Conservation (phyloP, 2,888 invertebrate species). For the Oligia fasciuncula region DNA sequence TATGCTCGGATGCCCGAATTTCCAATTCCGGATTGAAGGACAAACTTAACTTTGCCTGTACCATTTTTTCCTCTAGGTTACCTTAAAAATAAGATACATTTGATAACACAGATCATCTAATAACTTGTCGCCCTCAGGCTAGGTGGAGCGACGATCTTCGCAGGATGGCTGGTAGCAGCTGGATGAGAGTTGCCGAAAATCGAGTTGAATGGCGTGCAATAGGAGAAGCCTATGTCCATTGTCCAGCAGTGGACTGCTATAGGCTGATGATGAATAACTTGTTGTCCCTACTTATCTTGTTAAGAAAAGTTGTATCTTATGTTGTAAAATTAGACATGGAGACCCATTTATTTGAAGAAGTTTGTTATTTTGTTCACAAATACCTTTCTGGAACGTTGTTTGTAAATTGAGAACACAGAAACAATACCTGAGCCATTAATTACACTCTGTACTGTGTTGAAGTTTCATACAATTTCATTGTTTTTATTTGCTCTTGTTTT, state of each 20-base stretch:
- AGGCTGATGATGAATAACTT: background rate
- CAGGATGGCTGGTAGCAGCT: too few relatives aligned
- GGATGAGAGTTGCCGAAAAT: too few relatives aligned
- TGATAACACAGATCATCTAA: too few relatives aligned
- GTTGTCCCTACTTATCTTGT: background rate
- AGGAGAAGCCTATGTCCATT: too few relatives aligned
- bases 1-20: background rate
- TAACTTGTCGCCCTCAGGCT: too few relatives aligned
- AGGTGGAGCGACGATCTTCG: too few relatives aligned
- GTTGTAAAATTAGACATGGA: background rate
- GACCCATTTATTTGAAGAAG: background rate
- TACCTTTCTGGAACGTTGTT: conserved; percentile 4
- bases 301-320: background rate
- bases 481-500: conserved; percentile 31
- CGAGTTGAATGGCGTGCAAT: too few relatives aligned
- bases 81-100: too few relatives aligned
- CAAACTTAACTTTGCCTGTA: background rate
- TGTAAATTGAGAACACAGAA: conserved; percentile 28
- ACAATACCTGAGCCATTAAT: conserved; percentile 39
- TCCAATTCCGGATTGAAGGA: background rate
- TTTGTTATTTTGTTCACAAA: conserved; percentile 19
- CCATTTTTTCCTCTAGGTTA: too few relatives aligned
- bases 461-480: conserved; percentile 36
- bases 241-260: too few relatives aligned
- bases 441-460: conserved; percentile 16